Conservation (phyloP, 2,113 vertebrate genomes). For the Miniopterus natalensis region DNA sequence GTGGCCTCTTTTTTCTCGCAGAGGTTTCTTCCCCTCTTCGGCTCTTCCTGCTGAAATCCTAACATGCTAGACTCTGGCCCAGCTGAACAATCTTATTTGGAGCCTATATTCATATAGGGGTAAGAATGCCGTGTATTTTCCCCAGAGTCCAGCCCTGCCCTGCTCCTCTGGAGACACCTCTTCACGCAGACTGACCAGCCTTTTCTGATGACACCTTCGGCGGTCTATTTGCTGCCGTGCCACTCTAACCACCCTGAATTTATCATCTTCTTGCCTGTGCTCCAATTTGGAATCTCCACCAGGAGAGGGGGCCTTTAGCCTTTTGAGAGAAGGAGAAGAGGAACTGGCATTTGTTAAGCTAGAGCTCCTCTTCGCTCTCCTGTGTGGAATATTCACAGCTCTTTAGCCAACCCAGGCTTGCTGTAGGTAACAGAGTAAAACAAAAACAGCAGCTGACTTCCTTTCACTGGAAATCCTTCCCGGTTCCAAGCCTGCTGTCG, state of each 20-base stretch:
- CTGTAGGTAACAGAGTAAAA: constrained; percentile 63
- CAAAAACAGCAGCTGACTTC: constrained; percentile 31
- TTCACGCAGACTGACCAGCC: constrained; percentile 1
- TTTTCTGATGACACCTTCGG: constrained; percentile 19
- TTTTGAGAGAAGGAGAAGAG: constrained; percentile 72
- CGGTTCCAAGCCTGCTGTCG: not conserved
- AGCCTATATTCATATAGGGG: constrained; percentile 52
- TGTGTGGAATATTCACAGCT: not conserved
- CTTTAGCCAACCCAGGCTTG: constrained; percentile 15
- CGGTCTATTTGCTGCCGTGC: not conserved
- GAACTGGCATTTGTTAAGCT: constrained; percentile 46
- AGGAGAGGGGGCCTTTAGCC: constrained; percentile 89
- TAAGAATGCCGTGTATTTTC: constrained; percentile 33
- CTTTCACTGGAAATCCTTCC: not conserved
- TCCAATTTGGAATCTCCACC: constrained; percentile 85
- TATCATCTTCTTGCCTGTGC: not conserved
- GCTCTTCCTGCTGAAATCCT: constrained; percentile 49
- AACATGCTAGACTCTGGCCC: not conserved
- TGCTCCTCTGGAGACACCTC: not conserved
- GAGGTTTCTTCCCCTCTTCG: not conserved
- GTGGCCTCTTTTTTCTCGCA: not conserved
- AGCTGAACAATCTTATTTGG: constrained; percentile 49
- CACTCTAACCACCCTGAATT: not conserved
- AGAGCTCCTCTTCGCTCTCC: constrained; percentile 50
- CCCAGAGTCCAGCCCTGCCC: not conserved